These are phyloP conservation scores for Styela clava DNA, from an alignment of 23 tunicate species.

Conservation along the genomic window DNA sequence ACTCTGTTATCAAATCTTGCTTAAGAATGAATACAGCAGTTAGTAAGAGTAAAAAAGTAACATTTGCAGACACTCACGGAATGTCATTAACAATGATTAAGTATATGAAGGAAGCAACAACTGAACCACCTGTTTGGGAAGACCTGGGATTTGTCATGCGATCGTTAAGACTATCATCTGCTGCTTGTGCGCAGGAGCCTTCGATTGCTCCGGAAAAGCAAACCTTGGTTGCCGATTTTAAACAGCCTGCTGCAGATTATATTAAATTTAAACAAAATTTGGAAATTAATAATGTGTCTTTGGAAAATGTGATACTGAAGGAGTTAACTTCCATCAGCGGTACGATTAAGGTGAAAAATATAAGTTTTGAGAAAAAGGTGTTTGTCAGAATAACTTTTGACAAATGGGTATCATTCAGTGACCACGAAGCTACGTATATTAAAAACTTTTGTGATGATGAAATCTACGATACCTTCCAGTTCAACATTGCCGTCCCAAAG, in stretches of 20 bases:
- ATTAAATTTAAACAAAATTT: slow-evolving; percentile 52
- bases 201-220: background rate
- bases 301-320: slow-evolving; percentile 65
- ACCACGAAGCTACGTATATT: slow-evolving; percentile 32
- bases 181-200: background rate
- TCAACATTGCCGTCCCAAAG: slow-evolving; percentile 37
- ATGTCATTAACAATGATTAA: slow-evolving; percentile 49
- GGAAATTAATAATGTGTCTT: slow-evolving; percentile 41
- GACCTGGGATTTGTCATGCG: slow-evolving; percentile 27
- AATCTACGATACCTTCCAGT: slow-evolving; percentile 69
- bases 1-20: slow-evolving; percentile 17
- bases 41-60: slow-evolving; percentile 53
- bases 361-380: slow-evolving; percentile 71
- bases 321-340: slow-evolving; percentile 28
- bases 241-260: slow-evolving; percentile 78
- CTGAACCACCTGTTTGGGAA: slow-evolving; percentile 67
- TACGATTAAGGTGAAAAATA: slow-evolving; percentile 73
- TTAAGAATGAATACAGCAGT: background rate
- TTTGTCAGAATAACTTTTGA: slow-evolving; percentile 65
- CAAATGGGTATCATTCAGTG: slow-evolving; percentile 45
- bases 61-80: slow-evolving; percentile 90
- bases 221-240: background rate
- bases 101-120: slow-evolving; percentile 61
- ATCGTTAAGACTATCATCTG: slow-evolving; percentile 23
- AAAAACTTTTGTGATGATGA: slow-evolving; percentile 54